phyloP scores from a whole-genome alignment of 2,888 invertebrate genomes.

The Tethea ocularis region DNA sequence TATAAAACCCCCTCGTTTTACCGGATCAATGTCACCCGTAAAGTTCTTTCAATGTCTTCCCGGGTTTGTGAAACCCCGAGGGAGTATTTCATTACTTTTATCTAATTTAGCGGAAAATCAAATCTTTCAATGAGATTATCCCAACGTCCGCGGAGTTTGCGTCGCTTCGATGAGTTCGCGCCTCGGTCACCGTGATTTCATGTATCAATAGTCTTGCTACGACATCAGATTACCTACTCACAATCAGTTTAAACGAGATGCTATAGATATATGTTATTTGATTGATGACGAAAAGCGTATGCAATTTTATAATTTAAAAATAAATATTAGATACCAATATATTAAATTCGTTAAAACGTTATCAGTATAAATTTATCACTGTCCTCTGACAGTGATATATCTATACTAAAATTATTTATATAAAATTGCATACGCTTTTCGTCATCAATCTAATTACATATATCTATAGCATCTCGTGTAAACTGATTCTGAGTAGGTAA shows the following conservation, averaged over 20 bases:
- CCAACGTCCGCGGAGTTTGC: constrained; percentile 51
- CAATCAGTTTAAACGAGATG: background rate
- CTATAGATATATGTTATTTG: background rate
- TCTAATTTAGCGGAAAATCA: constrained; percentile 82
- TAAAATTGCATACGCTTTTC: background rate
- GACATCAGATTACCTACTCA: background rate
- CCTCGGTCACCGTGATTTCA: constrained; percentile 39
- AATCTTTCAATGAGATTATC: constrained; percentile 81
- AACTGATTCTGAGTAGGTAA: background rate
- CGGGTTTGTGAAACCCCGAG: constrained; percentile 50
- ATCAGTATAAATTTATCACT: no score
- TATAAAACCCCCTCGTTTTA: constrained; percentile 15
- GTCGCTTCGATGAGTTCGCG: constrained; percentile 49
- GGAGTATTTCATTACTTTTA: constrained; percentile 80
- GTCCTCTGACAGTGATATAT: no score
- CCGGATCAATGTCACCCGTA: constrained; percentile 37
- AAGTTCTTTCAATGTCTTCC: constrained; percentile 55
- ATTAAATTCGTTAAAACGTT: background rate
- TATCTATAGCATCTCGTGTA: constrained; percentile 1
- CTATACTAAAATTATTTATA: no score
- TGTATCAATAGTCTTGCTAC: constrained; percentile 12
- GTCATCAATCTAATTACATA: background rate
- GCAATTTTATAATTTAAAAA: background rate
- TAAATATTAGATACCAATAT: background rate
- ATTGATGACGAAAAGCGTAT: background rate